These are phyloP conservation scores for Myotis myotis DNA, from an alignment of 2,797 vertebrate species.

Conservation along the genomic window DNA sequence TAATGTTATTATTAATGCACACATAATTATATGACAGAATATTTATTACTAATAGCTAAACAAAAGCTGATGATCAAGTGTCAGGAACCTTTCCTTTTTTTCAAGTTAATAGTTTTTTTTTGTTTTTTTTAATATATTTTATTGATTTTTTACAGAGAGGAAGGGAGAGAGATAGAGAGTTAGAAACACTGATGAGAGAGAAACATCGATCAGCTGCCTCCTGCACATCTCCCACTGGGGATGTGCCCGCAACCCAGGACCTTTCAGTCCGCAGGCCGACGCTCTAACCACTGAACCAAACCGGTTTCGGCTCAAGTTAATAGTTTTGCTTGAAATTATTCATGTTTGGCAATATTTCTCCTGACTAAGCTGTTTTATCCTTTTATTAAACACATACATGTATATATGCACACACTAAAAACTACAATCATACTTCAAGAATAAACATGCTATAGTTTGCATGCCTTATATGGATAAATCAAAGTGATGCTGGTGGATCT, in stretches of 20 bases:
- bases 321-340: constrained; percentile 67
- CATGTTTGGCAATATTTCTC: constrained; percentile 59
- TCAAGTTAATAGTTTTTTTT: constrained; percentile 46
- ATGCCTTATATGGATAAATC: background rate
- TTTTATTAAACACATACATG: background rate
- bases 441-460: constrained; percentile 13
- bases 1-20: background rate
- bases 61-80: constrained; percentile 12
- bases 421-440: constrained; percentile 17
- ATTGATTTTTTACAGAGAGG: no score
- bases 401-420: background rate
- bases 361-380: background rate
- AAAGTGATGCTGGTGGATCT: background rate
- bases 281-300: no score
- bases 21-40: background rate
- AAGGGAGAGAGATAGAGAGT: no score
- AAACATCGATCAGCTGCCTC: no score
- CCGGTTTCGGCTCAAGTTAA: no score
- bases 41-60: background rate
- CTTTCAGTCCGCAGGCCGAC: no score
- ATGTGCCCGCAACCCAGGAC: no score
- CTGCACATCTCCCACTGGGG: no score
- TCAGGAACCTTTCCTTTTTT: constrained; percentile 36
- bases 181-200: no score
- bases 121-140: no score